phyloP scores from a whole-genome alignment of 2,113 vertebrate genomes.

The Neodon shergylaensis region DNA sequence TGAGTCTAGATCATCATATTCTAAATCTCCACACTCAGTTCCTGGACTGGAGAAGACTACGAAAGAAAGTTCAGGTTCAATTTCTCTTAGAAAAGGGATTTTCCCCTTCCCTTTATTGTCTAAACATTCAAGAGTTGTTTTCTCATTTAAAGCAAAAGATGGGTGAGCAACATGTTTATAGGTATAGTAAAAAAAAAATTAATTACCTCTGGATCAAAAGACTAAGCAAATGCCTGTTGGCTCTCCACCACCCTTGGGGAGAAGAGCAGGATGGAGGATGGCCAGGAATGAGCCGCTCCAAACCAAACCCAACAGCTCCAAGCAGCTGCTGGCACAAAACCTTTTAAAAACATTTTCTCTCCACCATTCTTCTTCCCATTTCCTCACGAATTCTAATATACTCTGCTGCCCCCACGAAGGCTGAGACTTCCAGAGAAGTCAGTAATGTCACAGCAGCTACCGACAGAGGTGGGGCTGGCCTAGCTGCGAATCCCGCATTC shows the following conservation, averaged over 20 bases:
- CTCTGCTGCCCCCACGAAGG: not conserved
- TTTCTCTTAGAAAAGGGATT: not conserved
- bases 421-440: not conserved
- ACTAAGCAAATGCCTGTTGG: slow-evolving; percentile 38
- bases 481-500: not conserved
- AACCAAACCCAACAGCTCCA: not conserved
- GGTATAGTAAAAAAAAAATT: not conserved
- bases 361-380: not conserved
- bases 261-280: not conserved
- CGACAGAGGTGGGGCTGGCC: not conserved
- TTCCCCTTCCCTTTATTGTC: not conserved
- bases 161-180: not conserved
- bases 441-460: not conserved
- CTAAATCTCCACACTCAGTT: not conserved
- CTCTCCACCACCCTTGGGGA: not conserved
- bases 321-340: not conserved
- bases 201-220: slow-evolving; percentile 47
- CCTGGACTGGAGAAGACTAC: not conserved
- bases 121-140: slow-evolving; percentile 29
- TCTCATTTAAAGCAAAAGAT: not conserved
- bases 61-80: not conserved
- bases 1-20: not conserved
- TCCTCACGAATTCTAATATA: slow-evolving; percentile 1
- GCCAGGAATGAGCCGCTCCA: not conserved
- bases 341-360: not conserved